phyloP scores from a whole-genome alignment of 2,113 vertebrate species.

The Pituophis catenifer region DNA sequence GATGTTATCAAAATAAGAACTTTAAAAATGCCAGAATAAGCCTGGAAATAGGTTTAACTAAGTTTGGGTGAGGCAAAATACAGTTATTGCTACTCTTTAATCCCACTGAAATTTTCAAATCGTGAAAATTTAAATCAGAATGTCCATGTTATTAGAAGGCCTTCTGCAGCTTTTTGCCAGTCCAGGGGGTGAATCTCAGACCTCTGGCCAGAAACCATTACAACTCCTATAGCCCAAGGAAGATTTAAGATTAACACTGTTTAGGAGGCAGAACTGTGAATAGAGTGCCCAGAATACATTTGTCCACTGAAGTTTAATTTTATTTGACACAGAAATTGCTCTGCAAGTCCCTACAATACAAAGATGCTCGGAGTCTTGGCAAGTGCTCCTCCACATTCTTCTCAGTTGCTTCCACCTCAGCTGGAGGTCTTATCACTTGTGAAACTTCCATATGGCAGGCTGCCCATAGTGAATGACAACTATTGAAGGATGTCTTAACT shows the following conservation, averaged over 20 bases:
- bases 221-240: background rate
- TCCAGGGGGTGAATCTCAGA: background rate
- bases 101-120: background rate
- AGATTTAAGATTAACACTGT: background rate
- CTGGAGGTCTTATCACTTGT: background rate
- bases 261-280: background rate
- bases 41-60: background rate
- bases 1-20: background rate
- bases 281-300: background rate
- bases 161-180: background rate
- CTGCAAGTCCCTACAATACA: background rate
- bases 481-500: constrained; percentile 29
- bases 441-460: background rate
- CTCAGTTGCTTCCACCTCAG: fast-evolving
- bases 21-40: background rate
- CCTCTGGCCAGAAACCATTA: background rate
- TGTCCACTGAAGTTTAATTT: constrained; percentile 44
- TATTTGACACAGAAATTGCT: constrained; percentile 14
- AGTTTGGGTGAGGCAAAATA: background rate
- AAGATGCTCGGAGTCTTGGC: background rate
- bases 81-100: background rate
- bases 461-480: constrained; percentile 16
- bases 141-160: background rate
- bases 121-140: background rate
- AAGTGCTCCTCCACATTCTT: background rate